Evolutionary conservation across 35 echinoderm and acorn worm genomes (phyloP).

Genomic region (Lytechinus pictus): DNA sequence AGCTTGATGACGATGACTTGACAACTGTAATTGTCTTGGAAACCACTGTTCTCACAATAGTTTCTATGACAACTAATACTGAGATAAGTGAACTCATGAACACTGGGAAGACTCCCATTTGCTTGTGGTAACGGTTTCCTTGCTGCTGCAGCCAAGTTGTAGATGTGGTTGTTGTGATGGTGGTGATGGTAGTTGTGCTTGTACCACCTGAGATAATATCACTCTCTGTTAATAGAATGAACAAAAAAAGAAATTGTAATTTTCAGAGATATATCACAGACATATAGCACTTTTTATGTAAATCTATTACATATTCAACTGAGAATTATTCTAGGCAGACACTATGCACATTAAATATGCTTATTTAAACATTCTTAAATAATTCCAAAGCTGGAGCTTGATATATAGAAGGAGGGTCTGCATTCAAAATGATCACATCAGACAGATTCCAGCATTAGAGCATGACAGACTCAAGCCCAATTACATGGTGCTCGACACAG

Average conservation of each 20-base stretch:
- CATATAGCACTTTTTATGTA: too few relatives aligned
- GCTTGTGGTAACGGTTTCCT: not conserved
- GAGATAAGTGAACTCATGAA: constrained; percentile 26
- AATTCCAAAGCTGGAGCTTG: too few relatives aligned
- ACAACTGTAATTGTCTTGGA: not conserved
- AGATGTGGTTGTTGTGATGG: constrained; percentile 37
- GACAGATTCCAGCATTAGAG: too few relatives aligned
- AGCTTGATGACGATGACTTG: not conserved
- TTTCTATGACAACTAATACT: not conserved
- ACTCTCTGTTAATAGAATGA: not conserved
- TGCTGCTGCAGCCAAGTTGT: constrained; percentile 8
- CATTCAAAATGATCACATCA: too few relatives aligned
- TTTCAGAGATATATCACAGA: not conserved
- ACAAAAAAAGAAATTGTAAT: not conserved
- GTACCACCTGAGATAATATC: not conserved
- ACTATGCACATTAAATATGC: too few relatives aligned
- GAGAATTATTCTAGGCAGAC: too few relatives aligned
- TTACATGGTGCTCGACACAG: too few relatives aligned
- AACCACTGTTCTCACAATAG: constrained; percentile 58
- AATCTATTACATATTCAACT: too few relatives aligned
- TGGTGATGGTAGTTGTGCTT: constrained; percentile 28
- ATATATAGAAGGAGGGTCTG: too few relatives aligned
- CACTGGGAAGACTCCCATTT: not conserved
- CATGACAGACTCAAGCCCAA: too few relatives aligned
- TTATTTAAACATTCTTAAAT: too few relatives aligned